Evolutionary conservation across 23 tunicate genomes (phyloP).

Genomic region (Ciona savignyi): DNA sequence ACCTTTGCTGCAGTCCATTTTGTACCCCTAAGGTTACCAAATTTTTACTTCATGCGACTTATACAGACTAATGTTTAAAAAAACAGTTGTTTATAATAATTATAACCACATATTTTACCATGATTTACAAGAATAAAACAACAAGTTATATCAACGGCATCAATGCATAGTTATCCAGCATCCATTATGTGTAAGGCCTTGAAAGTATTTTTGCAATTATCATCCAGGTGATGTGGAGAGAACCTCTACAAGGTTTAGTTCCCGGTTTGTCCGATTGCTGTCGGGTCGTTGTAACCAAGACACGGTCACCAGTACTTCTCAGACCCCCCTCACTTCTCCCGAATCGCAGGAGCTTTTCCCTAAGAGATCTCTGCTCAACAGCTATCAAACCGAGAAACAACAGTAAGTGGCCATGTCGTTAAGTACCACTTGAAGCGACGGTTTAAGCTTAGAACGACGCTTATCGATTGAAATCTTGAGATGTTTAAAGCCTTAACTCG

Average conservation of each 20-base stretch:
- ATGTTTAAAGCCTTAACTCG: not conserved
- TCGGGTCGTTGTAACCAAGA: not conserved
- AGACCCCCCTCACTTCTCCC: not conserved
- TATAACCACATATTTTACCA: too few species aligned
- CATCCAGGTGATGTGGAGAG: not conserved
- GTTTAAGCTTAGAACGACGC: not conserved
- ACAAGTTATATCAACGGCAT: not conserved
- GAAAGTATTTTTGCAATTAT: not conserved
- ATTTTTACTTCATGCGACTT: too few species aligned
- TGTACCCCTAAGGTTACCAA: too few species aligned
- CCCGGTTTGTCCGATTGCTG: not conserved
- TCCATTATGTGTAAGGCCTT: too few species aligned
- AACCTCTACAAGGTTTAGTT: not conserved
- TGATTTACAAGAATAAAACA: too few species aligned
- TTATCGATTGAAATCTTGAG: not conserved
- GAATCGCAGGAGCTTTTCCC: not conserved
- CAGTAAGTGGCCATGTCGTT: not conserved
- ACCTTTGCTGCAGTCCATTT: too few species aligned
- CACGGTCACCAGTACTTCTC: slow-evolving; percentile 3
- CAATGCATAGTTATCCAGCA: too few species aligned
- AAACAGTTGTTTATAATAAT: too few species aligned
- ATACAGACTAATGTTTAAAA: too few species aligned
- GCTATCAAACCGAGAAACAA: not conserved
- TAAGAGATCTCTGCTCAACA: not conserved
- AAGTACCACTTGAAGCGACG: not conserved